Conservation (phyloP, 2,113 vertebrate genomes). For the Cyrtonyx montezumae region DNA sequence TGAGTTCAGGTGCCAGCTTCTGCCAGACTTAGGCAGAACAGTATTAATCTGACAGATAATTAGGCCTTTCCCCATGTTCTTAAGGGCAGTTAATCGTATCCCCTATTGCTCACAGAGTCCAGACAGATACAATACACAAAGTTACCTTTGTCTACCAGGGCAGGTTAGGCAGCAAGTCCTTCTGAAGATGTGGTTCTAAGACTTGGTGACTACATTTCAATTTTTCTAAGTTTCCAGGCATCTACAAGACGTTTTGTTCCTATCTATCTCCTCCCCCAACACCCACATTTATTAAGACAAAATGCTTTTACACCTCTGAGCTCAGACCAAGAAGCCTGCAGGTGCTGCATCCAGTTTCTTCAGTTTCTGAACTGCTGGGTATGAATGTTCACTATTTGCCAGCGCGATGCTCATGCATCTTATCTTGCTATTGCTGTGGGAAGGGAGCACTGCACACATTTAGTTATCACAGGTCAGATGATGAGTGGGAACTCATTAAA, state of each 20-base stretch:
- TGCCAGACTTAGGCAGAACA: not conserved
- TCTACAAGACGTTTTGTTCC: not conserved
- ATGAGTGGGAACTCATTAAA: conserved; percentile 73
- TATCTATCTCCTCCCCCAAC: not conserved
- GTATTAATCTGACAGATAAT: not conserved
- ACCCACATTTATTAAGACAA: not conserved
- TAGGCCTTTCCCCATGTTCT: not conserved
- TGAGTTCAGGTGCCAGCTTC: not conserved
- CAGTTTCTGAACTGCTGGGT: not conserved
- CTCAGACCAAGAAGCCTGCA: not conserved
- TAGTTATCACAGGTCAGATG: conserved; percentile 71
- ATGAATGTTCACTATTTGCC: not conserved
- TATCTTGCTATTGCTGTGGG: conserved; percentile 54
- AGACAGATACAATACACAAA: not conserved
- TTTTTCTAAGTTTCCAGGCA: not conserved
- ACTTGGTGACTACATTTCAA: not conserved
- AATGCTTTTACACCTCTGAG: not conserved
- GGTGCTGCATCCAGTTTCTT: not conserved
- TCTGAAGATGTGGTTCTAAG: not conserved
- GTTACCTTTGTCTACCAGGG: not conserved
- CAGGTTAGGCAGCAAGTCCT: not conserved
- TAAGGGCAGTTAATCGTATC: not conserved
- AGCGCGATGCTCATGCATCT: conserved; percentile 10
- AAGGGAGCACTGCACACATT: conserved; percentile 61
- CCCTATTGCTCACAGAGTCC: not conserved